Percentiles rank a stretch among this genome's conserved stretches.
Evolutionary conservation across 2,797 vertebrate species (phyloP).

Genomic region (Pseudochirops cupreus): DNA sequence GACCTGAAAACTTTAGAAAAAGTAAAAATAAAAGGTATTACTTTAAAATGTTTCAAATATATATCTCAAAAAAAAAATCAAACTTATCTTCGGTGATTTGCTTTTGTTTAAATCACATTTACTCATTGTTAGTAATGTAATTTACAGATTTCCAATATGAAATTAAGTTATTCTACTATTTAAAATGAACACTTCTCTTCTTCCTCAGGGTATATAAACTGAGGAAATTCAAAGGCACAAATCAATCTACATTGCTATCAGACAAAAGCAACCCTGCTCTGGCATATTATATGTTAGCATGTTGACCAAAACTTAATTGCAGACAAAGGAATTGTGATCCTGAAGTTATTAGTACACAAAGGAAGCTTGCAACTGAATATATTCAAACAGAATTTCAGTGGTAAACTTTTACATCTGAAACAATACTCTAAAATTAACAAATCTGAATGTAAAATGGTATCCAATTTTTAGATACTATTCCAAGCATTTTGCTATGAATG

Average conservation of each 20-base stretch:
- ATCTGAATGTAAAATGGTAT: slow-evolving; percentile 76
- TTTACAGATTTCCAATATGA: slow-evolving; percentile 26
- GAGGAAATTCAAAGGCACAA: slow-evolving; percentile 55
- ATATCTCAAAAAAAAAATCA: slow-evolving; percentile 43
- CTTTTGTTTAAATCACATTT: slow-evolving; percentile 35
- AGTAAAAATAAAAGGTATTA: not conserved
- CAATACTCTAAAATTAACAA: slow-evolving; percentile 82
- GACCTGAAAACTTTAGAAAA: not conserved
- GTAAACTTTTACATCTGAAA: slow-evolving; percentile 79
- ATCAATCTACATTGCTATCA: slow-evolving; percentile 64
- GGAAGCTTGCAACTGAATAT: slow-evolving; percentile 80
- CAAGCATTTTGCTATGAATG: slow-evolving; percentile 76
- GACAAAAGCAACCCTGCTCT: slow-evolving; percentile 65
- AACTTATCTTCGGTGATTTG: not conserved
- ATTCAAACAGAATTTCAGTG: slow-evolving; percentile 80
- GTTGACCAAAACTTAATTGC: slow-evolving; percentile 79
- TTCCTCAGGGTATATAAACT: slow-evolving; percentile 28
- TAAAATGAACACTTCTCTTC: slow-evolving; percentile 54
- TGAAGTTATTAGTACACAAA: slow-evolving; percentile 82
- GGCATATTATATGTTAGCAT: slow-evolving; percentile 72
- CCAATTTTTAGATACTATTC: slow-evolving; percentile 76
- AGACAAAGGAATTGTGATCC: slow-evolving; percentile 79
- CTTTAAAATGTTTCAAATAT: slow-evolving; percentile 12
- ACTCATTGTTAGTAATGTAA: not conserved
- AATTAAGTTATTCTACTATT: slow-evolving; percentile 34